Conservation (phyloP, 1,140 invertebrate species). For the Drosophila ohnishii region DNA sequence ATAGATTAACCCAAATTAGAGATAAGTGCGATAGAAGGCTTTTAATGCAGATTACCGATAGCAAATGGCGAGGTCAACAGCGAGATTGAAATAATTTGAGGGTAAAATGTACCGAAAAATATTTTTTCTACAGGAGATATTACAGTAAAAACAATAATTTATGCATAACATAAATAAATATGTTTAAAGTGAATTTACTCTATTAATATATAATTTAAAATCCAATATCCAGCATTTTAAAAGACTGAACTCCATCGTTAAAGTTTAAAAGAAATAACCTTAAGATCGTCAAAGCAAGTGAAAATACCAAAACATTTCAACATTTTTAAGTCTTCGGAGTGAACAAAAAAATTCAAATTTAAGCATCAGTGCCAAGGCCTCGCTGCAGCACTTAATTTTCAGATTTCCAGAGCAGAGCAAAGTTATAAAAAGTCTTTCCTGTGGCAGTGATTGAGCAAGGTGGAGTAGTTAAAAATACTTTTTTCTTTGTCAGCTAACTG, state of each 20-base stretch:
- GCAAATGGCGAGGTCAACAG: constrained; percentile 9
- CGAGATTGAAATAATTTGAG: constrained; percentile 9
- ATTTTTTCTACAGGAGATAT: too few relatives aligned
- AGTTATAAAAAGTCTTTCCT: constrained; percentile 39
- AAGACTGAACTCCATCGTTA: neutral
- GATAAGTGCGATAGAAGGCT: constrained; percentile 32
- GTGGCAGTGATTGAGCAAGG: constrained; percentile 23
- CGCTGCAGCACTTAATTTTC: constrained; percentile 21
- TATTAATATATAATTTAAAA: neutral
- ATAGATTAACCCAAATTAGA: constrained; percentile 51
- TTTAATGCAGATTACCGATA: constrained; percentile 38
- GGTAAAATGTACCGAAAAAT: neutral
- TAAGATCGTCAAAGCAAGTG: neutral
- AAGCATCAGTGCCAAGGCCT: constrained; percentile 34
- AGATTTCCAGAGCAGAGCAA: constrained; percentile 13
- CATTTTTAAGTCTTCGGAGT: constrained; percentile 7
- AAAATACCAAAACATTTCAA: constrained; percentile 21
- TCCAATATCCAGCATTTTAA: neutral
- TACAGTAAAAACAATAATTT: neutral
- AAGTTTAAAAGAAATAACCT: constrained; percentile 7
- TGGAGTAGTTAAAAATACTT: constrained; percentile 38
- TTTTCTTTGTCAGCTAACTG: constrained; percentile 40
- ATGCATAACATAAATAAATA: neutral
- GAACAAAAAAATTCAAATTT: constrained; percentile 18
- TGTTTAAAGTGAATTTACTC: neutral